Evolutionary conservation across 2,113 vertebrate species (phyloP).

Genomic region (Tor tambroides): DNA sequence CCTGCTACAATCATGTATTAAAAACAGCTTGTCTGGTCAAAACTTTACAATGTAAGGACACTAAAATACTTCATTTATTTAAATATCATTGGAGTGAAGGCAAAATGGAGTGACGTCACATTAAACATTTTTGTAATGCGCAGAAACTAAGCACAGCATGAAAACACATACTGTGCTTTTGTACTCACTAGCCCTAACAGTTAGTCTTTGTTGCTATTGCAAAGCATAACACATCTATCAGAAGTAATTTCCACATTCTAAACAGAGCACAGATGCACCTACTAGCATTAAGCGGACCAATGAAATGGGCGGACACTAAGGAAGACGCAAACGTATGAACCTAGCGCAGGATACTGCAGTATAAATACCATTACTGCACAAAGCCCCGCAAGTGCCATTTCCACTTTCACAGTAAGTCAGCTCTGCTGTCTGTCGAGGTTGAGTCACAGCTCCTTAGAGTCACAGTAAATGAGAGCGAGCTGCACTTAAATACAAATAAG

Average conservation of each 20-base stretch:
- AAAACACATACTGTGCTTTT: not conserved
- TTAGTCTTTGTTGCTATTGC: slow-evolving; percentile 6
- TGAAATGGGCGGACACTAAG: not conserved
- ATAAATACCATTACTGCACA: slow-evolving; percentile 31
- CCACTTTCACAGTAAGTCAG: slow-evolving; percentile 30
- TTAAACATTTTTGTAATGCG: not conserved
- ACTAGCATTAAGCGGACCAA: not conserved
- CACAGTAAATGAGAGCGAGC: slow-evolving; percentile 35
- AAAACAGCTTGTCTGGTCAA: not conserved
- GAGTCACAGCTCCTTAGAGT: slow-evolving; percentile 45
- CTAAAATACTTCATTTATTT: not conserved
- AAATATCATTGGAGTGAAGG: not conserved
- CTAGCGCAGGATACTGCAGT: slow-evolving; percentile 4
- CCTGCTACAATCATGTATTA: not conserved
- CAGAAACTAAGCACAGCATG: not conserved
- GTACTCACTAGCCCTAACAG: not conserved
- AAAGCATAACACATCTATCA: not conserved
- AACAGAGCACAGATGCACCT: not conserved
- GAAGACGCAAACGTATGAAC: not conserved
- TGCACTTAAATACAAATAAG: slow-evolving; percentile 35
- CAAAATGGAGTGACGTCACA: not conserved
- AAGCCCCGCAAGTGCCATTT: slow-evolving; percentile 22
- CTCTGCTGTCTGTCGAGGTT: slow-evolving; percentile 24
- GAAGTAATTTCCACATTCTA: not conserved
- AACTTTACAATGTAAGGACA: not conserved